phyloP scores from a whole-genome alignment of 1,140 invertebrate genomes.

The Lasioglossum baleicum region DNA sequence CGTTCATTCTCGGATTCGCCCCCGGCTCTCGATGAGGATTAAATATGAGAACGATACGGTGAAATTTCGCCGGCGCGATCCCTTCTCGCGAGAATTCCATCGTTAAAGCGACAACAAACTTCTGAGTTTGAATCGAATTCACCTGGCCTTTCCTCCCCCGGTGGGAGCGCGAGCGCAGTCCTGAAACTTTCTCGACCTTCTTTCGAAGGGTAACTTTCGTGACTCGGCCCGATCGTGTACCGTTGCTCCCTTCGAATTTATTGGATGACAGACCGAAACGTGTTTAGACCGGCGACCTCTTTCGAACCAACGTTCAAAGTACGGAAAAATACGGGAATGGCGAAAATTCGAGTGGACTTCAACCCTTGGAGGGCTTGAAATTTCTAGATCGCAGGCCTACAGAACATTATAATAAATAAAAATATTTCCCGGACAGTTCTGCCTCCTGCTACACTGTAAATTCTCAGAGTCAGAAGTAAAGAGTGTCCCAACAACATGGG shows the following conservation, averaged over 20 bases:
- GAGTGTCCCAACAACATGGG: too few species aligned
- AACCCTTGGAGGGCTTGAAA: neutral
- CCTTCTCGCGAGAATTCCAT: slow-evolving; percentile 2
- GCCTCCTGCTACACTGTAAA: too few species aligned
- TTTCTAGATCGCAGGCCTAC: too few species aligned
- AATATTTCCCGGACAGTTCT: too few species aligned
- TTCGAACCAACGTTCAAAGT: neutral
- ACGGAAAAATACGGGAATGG: neutral
- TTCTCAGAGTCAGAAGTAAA: too few species aligned
- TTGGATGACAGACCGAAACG: slow-evolving; percentile 8
- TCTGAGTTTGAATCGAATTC: slow-evolving; percentile 35
- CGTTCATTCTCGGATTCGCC: neutral
- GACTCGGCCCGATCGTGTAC: neutral
- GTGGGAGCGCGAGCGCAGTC: neutral
- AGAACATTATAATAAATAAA: too few species aligned
- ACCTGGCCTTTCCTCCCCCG: neutral
- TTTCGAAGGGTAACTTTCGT: slow-evolving; percentile 19
- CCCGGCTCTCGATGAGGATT: neutral
- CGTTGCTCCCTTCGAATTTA: slow-evolving; percentile 16
- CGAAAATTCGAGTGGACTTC: slow-evolving; percentile 4
- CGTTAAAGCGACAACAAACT: slow-evolving; percentile 18
- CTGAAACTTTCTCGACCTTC: slow-evolving; percentile 18
- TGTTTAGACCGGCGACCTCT: neutral
- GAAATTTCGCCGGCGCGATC: slow-evolving; percentile 10
- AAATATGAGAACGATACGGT: slow-evolving; percentile 6